Percentiles rank a stretch among this genome's conserved stretches.
phyloP scores from a whole-genome alignment of 2,113 vertebrate genomes.

The Australoheros scitulus region DNA sequence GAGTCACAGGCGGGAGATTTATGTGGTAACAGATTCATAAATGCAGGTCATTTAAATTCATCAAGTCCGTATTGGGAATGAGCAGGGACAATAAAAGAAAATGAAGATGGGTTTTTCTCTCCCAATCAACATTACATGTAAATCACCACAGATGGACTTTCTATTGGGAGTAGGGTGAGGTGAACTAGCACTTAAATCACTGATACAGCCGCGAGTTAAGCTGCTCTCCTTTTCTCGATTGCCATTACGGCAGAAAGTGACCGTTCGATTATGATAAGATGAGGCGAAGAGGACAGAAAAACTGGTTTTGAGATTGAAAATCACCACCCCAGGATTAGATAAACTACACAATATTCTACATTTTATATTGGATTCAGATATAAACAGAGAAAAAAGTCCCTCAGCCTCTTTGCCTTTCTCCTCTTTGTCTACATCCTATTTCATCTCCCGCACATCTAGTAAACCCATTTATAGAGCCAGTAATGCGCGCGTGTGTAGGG shows the following conservation, averaged over 20 bases:
- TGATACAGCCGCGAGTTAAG: conserved; percentile 25
- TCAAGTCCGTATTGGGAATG: conserved; percentile 21
- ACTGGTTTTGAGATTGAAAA: conserved; percentile 6
- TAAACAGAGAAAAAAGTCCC: conserved; percentile 9
- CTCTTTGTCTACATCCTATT: neutral
- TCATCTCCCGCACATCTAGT: conserved; percentile 39
- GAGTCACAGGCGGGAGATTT: conserved; percentile 32
- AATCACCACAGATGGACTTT: conserved; percentile 36
- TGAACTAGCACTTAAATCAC: conserved; percentile 50
- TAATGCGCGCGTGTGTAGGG: conserved; percentile 28
- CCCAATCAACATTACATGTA: conserved; percentile 50
- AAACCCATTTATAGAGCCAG: conserved; percentile 54
- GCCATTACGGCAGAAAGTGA: conserved; percentile 10
- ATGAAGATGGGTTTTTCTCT: conserved; percentile 28
- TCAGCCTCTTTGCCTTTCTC: neutral
- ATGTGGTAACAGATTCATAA: conserved; percentile 49
- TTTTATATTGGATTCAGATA: conserved; percentile 15
- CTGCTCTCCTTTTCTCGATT: conserved; percentile 19
- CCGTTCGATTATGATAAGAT: conserved; percentile 6
- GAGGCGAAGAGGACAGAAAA: conserved; percentile 10
- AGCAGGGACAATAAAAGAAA: conserved; percentile 43
- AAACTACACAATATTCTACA: conserved; percentile 3
- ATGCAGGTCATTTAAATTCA: conserved; percentile 48
- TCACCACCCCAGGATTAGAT: neutral
- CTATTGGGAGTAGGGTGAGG: conserved; percentile 31